Base-by-base conservation (phyloP, 1,140 invertebrate genomes). In the Cardiocondyla obscurior region DNA sequence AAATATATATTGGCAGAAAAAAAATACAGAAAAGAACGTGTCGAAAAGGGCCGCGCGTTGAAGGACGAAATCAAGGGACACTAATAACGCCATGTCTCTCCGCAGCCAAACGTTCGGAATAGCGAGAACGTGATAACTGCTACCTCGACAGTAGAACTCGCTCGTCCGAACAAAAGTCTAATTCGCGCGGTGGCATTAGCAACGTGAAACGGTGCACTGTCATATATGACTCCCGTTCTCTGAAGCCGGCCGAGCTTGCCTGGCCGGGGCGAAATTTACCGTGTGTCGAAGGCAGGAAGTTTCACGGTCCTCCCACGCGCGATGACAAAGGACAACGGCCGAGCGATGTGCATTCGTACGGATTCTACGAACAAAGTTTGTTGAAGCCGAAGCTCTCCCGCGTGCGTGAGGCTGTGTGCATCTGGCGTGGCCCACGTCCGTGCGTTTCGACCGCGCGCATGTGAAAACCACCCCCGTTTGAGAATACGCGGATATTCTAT, bases 401-500 rank as follows among this genome's bases (percentile, higher is more conserved):
- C 22, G 33, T 42, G 44, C 55, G 67, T 57, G 39, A 51, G 22
- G 55, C 28, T 36, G 49, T 70, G 62, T 55, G 65, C 62, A 67
- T 81, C 76, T 72, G 67, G 77, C 39, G 16, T 28, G 72, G 46
- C 49, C 55, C 55, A 60, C 55, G 39, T 77, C 44, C 44, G 28
- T 39, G 74, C 74, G 74, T 67, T 49, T 53, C 51, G 22, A 67
- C 22, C 14, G n/a, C 72, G 72, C 72, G n/a, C 72, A 42, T 60
- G 39, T 62, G 39, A 74, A n/a, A 62, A 36, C 72, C 72, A 14
- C 39, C 55, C 33, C 72, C 55, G 42, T 46, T 51, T 53, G 55
- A 76, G 81, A 82, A 82, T 82, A 82, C 81, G 81, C 70, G 70
- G 72, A 82, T 82, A 82, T 82, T 82, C 70, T 82, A 82, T 82